These are phyloP conservation scores for Oostethus manadensis DNA, from an alignment of 2,113 vertebrate species.

Conservation along the genomic window DNA sequence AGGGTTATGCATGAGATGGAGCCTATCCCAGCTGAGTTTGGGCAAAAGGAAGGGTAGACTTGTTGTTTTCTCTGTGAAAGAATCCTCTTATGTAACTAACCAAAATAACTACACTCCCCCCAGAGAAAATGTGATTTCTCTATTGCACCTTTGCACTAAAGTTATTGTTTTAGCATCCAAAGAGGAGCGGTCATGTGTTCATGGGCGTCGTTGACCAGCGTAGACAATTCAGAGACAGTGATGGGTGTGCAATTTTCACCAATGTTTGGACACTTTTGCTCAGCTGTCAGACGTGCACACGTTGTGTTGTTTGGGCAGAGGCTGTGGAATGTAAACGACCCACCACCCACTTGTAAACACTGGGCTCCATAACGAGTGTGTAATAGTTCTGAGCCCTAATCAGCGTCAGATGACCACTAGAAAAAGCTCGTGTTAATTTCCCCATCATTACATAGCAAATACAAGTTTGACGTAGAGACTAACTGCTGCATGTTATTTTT, in stretches of 20 bases:
- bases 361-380: slow-evolving; percentile 10
- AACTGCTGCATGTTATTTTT: slow-evolving; percentile 18
- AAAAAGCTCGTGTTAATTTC: background rate
- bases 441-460: background rate
- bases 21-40: too few relatives aligned
- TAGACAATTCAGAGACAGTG: slow-evolving; percentile 40
- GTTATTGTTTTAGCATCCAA: slow-evolving; percentile 19
- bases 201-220: background rate
- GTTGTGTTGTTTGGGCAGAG: slow-evolving; percentile 25
- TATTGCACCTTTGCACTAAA: background rate
- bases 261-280: slow-evolving; percentile 31
- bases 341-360: slow-evolving; percentile 36
- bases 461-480: slow-evolving; percentile 4
- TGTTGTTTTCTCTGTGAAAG: too few relatives aligned
- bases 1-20: too few relatives aligned
- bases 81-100: too few relatives aligned
- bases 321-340: slow-evolving; percentile 46
- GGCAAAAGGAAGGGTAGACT: too few relatives aligned
- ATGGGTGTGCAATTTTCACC: slow-evolving; percentile 4
- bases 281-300: slow-evolving; percentile 10
- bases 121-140: background rate
- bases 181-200: background rate
- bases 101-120: background rate
- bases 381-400: slow-evolving; percentile 2
- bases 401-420: background rate